Evolutionary conservation across 1,140 invertebrate genomes (phyloP).

Genomic region (Kradibia gibbosae): DNA sequence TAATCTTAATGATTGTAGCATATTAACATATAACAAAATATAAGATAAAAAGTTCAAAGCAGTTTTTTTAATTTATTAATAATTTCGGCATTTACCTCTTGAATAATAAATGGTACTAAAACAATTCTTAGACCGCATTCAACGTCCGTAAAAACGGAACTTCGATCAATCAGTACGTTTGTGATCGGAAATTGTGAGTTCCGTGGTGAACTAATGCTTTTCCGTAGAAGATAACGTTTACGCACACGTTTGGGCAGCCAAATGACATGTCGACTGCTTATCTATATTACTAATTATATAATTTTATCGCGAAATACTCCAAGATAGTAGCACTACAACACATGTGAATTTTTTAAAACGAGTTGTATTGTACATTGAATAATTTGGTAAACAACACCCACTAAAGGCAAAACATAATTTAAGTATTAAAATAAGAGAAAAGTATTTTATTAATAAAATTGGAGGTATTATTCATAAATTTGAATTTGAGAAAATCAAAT

Average conservation of each 20-base stretch:
- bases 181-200: slow-evolving; percentile 35
- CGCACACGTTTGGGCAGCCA: neutral
- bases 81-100: neutral
- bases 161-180: slow-evolving; percentile 1
- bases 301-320: neutral
- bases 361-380: too few relatives aligned
- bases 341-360: too few relatives aligned
- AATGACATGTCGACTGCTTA: neutral
- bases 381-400: too few relatives aligned
- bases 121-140: neutral
- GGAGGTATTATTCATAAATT: too few relatives aligned
- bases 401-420: too few relatives aligned
- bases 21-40: too few relatives aligned
- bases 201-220: slow-evolving; percentile 11
- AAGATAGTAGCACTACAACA: neutral
- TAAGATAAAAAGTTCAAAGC: neutral
- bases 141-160: neutral
- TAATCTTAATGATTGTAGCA: too few relatives aligned
- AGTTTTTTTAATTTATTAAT: neutral
- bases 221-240: neutral
- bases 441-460: too few relatives aligned
- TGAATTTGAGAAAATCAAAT: too few relatives aligned
- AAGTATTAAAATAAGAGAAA: too few relatives aligned
- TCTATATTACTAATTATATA: neutral
- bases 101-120: neutral